Base-by-base conservation (phyloP, 2,113 vertebrate genomes). In the Sebastes fasciatus region DNA sequence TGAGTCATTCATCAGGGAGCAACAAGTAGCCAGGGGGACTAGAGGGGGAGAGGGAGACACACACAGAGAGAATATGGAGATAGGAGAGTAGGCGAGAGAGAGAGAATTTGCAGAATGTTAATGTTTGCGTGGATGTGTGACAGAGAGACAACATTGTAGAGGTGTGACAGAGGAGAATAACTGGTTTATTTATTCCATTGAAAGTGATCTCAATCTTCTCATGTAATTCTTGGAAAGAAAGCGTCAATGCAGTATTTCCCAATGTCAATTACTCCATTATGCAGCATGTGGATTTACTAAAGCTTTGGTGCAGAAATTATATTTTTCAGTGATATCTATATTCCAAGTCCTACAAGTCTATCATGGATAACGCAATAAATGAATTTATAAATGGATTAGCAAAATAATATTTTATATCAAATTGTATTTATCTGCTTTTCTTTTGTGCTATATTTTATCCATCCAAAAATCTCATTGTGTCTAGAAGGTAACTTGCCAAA, bases 1-100 rank as follows among this genome's bases (percentile, higher is more conserved):
- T 76, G 42, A 78, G 57, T 46, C 72, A 90, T 84, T 88, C 84
- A 87, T 71, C 72, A 71, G 84, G 65, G 79, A 87, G 76, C 11
- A 71, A 70, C 77, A 63, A 58, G 54, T 3, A 68, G 77, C 78
- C 66, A 75, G 34, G 34, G 34, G 34, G 34, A 72, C 4, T 49
- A 34, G 43, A 80, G 66, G 42, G 49, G 19, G 42, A 43, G 61
- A 49, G 43, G 57, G 60, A 63, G 34, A 34, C 34, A 34, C 34
- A 34, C 34, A 34, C 34, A 67, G 49, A 48, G 42, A 71, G 40
- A 62, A 48, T 65, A 74, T 49, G 58, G 17, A 63, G 26, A 48
- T 1, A 65, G 9, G 13, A 12, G 45, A 58, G 51, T 12, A 42
- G 74, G 46, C 40, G 1, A 8, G 11, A 77, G 42, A 77, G 42